Percentiles rank a stretch among this genome's conserved stretches.
These are phyloP conservation scores for Phyllostomus hastatus DNA, from an alignment of 2,113 vertebrate genomes.

Conservation along the genomic window DNA sequence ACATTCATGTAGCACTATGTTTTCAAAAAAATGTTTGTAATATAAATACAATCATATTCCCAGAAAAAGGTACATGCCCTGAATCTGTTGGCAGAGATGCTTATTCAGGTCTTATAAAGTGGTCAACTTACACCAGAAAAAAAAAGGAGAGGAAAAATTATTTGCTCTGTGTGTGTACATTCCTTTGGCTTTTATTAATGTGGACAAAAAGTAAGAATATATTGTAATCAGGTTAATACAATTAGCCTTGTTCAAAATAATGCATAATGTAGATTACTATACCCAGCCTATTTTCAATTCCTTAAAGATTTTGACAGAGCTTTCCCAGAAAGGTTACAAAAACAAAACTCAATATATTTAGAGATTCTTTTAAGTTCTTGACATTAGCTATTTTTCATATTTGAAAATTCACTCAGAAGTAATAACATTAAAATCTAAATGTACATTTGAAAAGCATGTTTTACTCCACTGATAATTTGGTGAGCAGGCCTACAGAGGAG, in stretches of 20 bases:
- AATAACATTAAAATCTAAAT: not conserved
- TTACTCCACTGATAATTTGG: not conserved
- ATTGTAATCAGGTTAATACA: not conserved
- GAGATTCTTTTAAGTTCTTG: not conserved
- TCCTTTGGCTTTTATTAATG: not conserved
- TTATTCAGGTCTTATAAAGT: not conserved
- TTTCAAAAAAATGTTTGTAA: not conserved
- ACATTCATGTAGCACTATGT: not conserved
- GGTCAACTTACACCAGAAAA: not conserved
- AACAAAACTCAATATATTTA: constrained; percentile 20
- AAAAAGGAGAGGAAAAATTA: not conserved
- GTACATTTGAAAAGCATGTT: not conserved
- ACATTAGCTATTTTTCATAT: not conserved
- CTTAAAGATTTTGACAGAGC: constrained; percentile 12
- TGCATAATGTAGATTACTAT: not conserved
- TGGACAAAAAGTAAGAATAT: not conserved
- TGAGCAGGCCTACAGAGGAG: not conserved
- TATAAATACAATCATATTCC: not conserved
- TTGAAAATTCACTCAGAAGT: not conserved
- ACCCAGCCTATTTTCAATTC: not conserved
- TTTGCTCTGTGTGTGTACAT: not conserved
- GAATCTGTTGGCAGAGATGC: not conserved
- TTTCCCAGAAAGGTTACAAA: constrained; percentile 5
- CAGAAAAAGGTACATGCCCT: not conserved
- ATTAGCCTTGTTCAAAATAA: not conserved